phyloP scores from a whole-genome alignment of 37 sponge, comb jelly and placozoan species.

The Mnemiopsis leidyi region DNA sequence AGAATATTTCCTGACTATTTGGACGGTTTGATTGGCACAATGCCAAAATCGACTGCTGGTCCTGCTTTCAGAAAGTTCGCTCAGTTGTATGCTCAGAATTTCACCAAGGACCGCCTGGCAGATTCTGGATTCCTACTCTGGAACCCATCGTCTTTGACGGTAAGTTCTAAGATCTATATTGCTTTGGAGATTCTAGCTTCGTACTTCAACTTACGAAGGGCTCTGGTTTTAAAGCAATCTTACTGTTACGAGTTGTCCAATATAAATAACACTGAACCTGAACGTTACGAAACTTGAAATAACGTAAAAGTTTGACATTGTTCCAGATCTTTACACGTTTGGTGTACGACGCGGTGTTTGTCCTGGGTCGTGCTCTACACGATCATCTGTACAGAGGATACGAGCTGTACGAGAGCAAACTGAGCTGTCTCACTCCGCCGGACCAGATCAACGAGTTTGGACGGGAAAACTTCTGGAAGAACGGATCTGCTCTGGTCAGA shows the following conservation, averaged over 20 bases:
- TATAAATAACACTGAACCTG: too few relatives aligned
- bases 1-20: background rate
- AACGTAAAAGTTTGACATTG: too few relatives aligned
- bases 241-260: too few relatives aligned
- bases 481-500: background rate
- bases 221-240: too few relatives aligned
- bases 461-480: background rate
- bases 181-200: too few relatives aligned
- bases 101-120: background rate
- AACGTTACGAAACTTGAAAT: too few relatives aligned
- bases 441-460: background rate
- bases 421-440: background rate
- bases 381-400: background rate
- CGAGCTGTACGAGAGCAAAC: background rate
- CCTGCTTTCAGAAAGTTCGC: background rate
- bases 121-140: background rate
- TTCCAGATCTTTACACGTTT: conserved; percentile 6
- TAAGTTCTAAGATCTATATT: too few relatives aligned
- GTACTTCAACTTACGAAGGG: too few relatives aligned
- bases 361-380: background rate
- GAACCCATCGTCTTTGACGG: background rate
- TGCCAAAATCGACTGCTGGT: background rate
- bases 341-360: conserved; percentile 2
- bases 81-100: background rate
- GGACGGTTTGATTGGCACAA: background rate